Evolutionary conservation across 2,888 invertebrate genomes (phyloP).

Genomic region (Pristionchus maxplancki): DNA sequence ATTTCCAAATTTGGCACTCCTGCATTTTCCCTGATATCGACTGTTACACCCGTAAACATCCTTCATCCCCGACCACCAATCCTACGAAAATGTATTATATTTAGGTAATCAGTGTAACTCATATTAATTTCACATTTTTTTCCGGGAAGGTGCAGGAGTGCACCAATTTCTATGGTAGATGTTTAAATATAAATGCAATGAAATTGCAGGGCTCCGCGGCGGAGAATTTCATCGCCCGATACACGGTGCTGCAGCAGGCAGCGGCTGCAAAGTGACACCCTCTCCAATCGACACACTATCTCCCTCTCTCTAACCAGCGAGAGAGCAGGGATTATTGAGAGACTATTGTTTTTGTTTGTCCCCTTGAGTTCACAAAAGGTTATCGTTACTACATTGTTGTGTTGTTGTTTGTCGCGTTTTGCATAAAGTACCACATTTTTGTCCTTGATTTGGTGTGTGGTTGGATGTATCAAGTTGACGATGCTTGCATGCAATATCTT

Average conservation of each 20-base stretch:
- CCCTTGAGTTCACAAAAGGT: neutral
- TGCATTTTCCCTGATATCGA: too few species aligned
- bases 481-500: slow-evolving; percentile 40
- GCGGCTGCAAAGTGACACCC: neutral
- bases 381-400: neutral
- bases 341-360: neutral
- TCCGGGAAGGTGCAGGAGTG: too few species aligned
- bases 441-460: neutral
- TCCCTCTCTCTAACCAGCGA: neutral
- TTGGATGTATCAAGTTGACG: neutral
- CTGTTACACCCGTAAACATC: too few species aligned
- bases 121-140: too few species aligned
- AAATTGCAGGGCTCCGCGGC: slow-evolving; percentile 22
- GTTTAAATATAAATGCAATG: too few species aligned
- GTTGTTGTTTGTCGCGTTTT: slow-evolving; percentile 2
- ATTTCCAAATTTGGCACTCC: neutral
- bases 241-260: slow-evolving; percentile 45
- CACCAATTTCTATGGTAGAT: too few species aligned
- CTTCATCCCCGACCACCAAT: too few species aligned
- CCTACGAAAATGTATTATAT: too few species aligned
- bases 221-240: slow-evolving; percentile 38
- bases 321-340: neutral
- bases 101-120: too few species aligned
- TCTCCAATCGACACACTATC: neutral
- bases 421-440: neutral